phyloP scores from a whole-genome alignment of 2,797 vertebrate species.

The Myotis vivesi region DNA sequence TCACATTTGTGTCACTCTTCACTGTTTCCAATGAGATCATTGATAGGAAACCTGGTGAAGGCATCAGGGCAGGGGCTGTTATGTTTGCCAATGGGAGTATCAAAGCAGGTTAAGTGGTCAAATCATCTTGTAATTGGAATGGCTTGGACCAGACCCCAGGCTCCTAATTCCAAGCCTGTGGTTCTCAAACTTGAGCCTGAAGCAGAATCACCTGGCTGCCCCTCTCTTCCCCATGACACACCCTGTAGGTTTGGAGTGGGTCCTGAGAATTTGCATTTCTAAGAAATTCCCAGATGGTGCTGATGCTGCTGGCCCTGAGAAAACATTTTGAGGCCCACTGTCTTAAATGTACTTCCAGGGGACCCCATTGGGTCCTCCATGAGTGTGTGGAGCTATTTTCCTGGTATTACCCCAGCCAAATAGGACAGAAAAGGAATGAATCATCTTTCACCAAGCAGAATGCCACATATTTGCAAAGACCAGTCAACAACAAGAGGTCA shows the following conservation, averaged over 20 bases:
- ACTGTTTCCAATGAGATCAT: background rate
- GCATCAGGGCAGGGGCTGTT: background rate
- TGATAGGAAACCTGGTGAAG: background rate
- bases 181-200: background rate
- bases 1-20: background rate
- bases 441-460: background rate
- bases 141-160: background rate
- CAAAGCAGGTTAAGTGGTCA: background rate
- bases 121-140: background rate
- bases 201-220: background rate
- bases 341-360: background rate
- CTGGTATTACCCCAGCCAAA: background rate
- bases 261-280: background rate
- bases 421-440: background rate
- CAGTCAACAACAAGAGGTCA: background rate
- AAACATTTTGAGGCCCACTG: background rate
- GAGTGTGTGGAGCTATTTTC: background rate
- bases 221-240: background rate
- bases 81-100: background rate
- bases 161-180: background rate
- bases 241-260: background rate
- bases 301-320: background rate
- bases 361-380: fast-evolving
- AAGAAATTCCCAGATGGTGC: background rate
- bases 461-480: background rate